Percentiles rank a stretch among this genome's conserved stretches.
These are phyloP conservation scores for Chalcosyrphus nemorum DNA, from an alignment of 2,888 invertebrate species.

Conservation along the genomic window DNA sequence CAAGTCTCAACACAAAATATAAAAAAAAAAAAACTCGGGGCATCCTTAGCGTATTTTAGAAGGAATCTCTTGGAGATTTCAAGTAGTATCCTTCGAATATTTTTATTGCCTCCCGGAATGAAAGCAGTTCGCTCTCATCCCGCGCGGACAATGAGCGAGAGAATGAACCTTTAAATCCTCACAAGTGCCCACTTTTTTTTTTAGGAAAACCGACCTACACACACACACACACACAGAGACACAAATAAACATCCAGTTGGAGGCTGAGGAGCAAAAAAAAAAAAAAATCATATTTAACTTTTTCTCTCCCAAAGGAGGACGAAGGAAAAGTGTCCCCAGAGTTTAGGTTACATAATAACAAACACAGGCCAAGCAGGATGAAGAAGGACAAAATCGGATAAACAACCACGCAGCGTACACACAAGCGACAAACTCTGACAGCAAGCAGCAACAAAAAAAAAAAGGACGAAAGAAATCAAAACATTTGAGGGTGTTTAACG, in stretches of 20 bases:
- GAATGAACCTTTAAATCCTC: slow-evolving; percentile 49
- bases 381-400: slow-evolving; percentile 56
- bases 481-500: slow-evolving; percentile 70
- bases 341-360: slow-evolving; percentile 68
- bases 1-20: background rate
- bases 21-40: slow-evolving; percentile 40
- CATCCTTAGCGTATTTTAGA: slow-evolving; percentile 13
- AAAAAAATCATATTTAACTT: slow-evolving; percentile 55
- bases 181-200: slow-evolving; percentile 49
- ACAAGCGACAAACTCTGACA: slow-evolving; percentile 10
- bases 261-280: background rate
- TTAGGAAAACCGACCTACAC: background rate
- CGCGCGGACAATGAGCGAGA: slow-evolving; percentile 47
- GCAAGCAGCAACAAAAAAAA: background rate
- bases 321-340: slow-evolving; percentile 44
- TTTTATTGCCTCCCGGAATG: slow-evolving; percentile 58
- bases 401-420: slow-evolving; percentile 52
- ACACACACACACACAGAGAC: background rate
- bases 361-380: slow-evolving; percentile 33
- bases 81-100: slow-evolving; percentile 50
- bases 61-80: slow-evolving; percentile 28
- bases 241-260: background rate
- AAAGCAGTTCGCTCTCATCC: slow-evolving; percentile 21
- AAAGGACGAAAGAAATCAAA: slow-evolving; percentile 62
- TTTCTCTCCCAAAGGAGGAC: slow-evolving; percentile 21